Evolutionary conservation across 2,888 invertebrate genomes (phyloP).

Genomic region (Eupithecia insigniata): DNA sequence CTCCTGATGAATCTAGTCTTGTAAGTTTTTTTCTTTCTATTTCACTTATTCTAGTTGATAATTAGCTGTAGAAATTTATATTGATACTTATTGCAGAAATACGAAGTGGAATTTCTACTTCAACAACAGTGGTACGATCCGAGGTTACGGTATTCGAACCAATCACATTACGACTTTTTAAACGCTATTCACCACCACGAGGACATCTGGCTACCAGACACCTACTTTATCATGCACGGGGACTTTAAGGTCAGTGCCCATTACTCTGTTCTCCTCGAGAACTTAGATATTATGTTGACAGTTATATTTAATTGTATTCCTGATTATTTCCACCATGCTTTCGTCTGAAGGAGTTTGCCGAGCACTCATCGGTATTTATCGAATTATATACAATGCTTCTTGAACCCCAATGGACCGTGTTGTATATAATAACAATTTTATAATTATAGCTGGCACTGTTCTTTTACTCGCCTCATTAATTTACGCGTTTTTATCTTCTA

Average conservation of each 20-base stretch:
- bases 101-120: constrained; percentile 96
- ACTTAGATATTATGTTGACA: constrained; percentile 39
- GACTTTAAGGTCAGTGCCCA: constrained; percentile 89
- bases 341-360: constrained; percentile 73
- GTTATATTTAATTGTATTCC: constrained; percentile 61
- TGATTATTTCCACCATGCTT: constrained; percentile 72
- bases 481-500: constrained; percentile 43
- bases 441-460: constrained; percentile 59
- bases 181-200: constrained; percentile 97
- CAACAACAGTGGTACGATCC: constrained; percentile 98
- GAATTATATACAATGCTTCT: constrained; percentile 68
- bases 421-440: constrained; percentile 61
- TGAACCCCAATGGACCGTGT: constrained; percentile 63
- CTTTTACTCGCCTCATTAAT: constrained; percentile 53
- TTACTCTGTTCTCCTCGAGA: constrained; percentile 26
- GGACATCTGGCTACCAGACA: constrained; percentile 96
- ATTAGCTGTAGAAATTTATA: constrained; percentile 9
- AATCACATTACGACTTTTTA: constrained; percentile 93
- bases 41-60: constrained; percentile 25
- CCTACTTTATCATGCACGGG: constrained; percentile 98
- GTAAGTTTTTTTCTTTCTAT: constrained; percentile 85
- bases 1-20: constrained; percentile 98
- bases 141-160: constrained; percentile 93
- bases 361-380: constrained; percentile 74
- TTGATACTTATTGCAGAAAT: constrained; percentile 88